phyloP scores from a whole-genome alignment of 2,888 invertebrate species.

The Mactromeris polynyma region DNA sequence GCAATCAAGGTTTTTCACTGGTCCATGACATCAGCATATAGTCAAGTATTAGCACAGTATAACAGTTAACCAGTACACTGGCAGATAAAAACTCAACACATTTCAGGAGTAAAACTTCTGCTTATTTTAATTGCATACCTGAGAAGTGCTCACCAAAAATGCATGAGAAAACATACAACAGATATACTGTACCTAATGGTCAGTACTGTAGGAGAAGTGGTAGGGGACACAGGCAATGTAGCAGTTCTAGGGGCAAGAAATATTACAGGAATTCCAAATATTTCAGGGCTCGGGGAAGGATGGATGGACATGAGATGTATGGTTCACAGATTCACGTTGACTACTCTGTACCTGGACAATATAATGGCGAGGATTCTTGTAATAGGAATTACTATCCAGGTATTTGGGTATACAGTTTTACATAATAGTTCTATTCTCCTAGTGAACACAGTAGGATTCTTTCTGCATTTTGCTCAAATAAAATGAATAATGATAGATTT shows the following conservation, averaged over 20 bases:
- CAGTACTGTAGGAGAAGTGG: constrained; percentile 35
- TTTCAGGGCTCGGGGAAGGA: constrained; percentile 93
- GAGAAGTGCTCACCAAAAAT: constrained; percentile 48
- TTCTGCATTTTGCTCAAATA: too few relatives aligned
- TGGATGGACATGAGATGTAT: constrained; percentile 94
- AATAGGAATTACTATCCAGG: constrained; percentile 12
- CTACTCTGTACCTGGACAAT: constrained; percentile 53
- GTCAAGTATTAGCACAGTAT: not conserved
- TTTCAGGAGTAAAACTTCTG: not conserved
- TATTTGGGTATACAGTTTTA: too few relatives aligned
- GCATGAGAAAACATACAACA: constrained; percentile 37
- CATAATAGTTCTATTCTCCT: too few relatives aligned
- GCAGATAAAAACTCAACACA: not conserved
- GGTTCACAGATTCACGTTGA: constrained; percentile 89
- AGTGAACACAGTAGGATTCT: too few relatives aligned
- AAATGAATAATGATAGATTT: too few relatives aligned
- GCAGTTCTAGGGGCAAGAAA: constrained; percentile 41
- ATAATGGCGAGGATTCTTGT: constrained; percentile 1
- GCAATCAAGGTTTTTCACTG: not conserved
- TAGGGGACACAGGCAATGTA: constrained; percentile 33
- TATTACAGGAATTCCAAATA: constrained; percentile 53
- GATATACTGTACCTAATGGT: constrained; percentile 14
- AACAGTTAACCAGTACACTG: not conserved
- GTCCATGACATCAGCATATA: not conserved
- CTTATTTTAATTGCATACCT: constrained; percentile 6